Evolutionary conservation across 2,113 vertebrate genomes (phyloP).

Genomic region (Plotosus lineatus): DNA sequence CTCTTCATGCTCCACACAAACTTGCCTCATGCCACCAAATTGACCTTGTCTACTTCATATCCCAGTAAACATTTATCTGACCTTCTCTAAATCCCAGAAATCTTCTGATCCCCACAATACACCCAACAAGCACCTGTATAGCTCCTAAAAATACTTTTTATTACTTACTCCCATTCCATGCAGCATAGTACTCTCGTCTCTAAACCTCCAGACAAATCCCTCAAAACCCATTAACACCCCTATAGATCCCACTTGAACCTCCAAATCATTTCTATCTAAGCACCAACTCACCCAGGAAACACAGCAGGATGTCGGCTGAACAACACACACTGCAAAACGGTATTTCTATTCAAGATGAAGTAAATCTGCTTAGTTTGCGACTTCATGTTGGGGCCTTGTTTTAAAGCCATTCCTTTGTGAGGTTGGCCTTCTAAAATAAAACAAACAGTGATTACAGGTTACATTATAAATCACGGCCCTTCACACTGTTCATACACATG

Average conservation of each 20-base stretch:
- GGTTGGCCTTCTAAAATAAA: conserved; percentile 18
- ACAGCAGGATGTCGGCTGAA: neutral
- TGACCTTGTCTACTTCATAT: neutral
- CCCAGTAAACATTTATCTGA: neutral
- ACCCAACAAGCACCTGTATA: neutral
- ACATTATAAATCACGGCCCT: conserved; percentile 9
- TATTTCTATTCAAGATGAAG: neutral
- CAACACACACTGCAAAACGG: neutral
- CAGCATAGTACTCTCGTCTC: too few species aligned
- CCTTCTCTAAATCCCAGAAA: neutral
- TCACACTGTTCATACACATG: neutral
- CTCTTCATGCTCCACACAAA: neutral
- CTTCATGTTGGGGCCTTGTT: conserved; percentile 2
- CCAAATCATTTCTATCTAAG: neutral
- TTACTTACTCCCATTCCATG: neutral
- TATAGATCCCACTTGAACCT: neutral
- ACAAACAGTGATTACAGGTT: conserved; percentile 35
- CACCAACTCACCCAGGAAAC: neutral
- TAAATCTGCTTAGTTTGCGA: neutral
- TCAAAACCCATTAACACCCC: neutral
- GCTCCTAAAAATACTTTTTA: neutral
- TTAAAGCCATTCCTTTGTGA: neutral
- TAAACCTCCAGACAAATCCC: neutral
- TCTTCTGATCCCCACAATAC: neutral
- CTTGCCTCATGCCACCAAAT: neutral